Conservation (phyloP, 1,140 invertebrate genomes). For the Glomeris maerens region DNA sequence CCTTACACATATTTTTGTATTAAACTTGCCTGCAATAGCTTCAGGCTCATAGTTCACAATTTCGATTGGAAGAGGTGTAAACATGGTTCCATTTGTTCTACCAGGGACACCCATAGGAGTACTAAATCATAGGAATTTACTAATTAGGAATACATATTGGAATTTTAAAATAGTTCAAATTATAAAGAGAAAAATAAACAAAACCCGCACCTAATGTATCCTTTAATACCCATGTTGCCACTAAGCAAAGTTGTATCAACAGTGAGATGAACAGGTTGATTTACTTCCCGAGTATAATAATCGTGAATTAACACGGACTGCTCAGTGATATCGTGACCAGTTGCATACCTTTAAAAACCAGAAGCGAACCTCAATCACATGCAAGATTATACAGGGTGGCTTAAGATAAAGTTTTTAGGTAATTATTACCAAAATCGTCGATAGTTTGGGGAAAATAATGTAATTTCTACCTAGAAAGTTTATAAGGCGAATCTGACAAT, state of each 20-base stretch:
- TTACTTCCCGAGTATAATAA: conserved; percentile 50
- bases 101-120: conserved; percentile 67
- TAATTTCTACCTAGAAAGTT: no score
- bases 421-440: no score
- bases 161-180: background rate
- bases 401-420: no score
- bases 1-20: conserved; percentile 20
- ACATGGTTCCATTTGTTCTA: conserved; percentile 89
- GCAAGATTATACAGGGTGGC: no score
- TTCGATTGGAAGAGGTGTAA: conserved; percentile 76
- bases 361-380: no score
- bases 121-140: conserved; percentile 23
- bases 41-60: conserved; percentile 80
- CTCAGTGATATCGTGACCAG: conserved; percentile 86
- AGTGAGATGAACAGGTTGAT: conserved; percentile 73
- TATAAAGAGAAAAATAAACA: background rate
- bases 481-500: background rate
- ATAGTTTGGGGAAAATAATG: no score
- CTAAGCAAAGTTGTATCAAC: conserved; percentile 74
- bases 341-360: conserved; percentile 46
- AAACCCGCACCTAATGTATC: conserved; percentile 63
- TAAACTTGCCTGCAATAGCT: conserved; percentile 41
- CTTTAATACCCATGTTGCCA: conserved; percentile 71
- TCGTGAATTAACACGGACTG: conserved; percentile 95
- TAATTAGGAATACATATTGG: conserved; percentile 4